Conservation (phyloP, 2,888 invertebrate genomes). For the Coenonympha glycerion region DNA sequence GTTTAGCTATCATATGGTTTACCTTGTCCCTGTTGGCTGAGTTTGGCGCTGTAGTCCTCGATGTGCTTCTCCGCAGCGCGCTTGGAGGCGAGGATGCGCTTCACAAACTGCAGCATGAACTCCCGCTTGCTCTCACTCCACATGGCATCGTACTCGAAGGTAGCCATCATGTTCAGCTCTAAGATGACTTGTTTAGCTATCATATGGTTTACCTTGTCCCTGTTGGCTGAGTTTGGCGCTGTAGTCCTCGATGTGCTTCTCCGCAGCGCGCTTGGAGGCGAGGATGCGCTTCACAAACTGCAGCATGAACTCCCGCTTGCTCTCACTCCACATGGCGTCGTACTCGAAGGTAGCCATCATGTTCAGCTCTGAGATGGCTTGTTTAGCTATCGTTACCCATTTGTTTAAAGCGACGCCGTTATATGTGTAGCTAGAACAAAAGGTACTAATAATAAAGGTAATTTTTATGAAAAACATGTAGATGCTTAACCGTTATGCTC, state of each 20-base stretch:
- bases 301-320: constrained; percentile 44
- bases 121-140: too few relatives aligned
- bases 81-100: too few relatives aligned
- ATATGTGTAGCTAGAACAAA: constrained; percentile 50
- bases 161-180: too few relatives aligned
- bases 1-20: too few relatives aligned
- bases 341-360: constrained; percentile 68
- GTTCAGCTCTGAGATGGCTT: constrained; percentile 75
- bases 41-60: too few relatives aligned
- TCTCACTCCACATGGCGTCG: constrained; percentile 64
- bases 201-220: constrained; percentile 55
- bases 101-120: too few relatives aligned
- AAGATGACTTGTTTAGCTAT: too few relatives aligned
- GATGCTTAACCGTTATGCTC: too few relatives aligned
- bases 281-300: constrained; percentile 56
- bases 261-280: constrained; percentile 49
- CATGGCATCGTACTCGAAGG: too few relatives aligned
- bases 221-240: constrained; percentile 40
- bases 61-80: too few relatives aligned
- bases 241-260: constrained; percentile 49
- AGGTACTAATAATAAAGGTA: constrained; percentile 8
- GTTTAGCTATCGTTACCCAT: constrained; percentile 66
- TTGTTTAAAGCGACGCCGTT: constrained; percentile 59
- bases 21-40: too few relatives aligned
- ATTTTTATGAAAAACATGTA: too few relatives aligned